Evolutionary conservation across 2,113 vertebrate species (phyloP).

Genomic region (Urocitellus parryii): DNA sequence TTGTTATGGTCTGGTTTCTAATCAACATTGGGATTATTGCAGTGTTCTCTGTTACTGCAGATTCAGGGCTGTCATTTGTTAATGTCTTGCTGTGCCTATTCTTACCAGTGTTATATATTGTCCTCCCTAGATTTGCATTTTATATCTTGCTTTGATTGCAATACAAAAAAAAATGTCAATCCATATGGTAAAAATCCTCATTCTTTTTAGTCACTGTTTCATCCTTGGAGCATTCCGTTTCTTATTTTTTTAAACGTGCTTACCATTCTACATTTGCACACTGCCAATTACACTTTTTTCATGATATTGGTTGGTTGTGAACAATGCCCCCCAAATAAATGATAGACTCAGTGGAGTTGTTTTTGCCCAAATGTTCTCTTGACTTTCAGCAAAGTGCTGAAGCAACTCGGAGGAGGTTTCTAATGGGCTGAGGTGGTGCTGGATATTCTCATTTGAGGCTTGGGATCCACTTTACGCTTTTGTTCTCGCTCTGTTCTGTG

Average conservation of each 20-base stretch:
- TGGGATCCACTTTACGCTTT: neutral
- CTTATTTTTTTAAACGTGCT: neutral
- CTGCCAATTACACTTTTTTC: neutral
- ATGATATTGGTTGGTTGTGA: slow-evolving; percentile 41
- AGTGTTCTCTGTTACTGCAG: neutral
- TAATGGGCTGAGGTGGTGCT: neutral
- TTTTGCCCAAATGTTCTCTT: slow-evolving; percentile 4
- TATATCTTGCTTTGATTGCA: neutral
- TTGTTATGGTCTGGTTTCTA: slow-evolving; percentile 14
- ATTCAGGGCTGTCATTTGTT: neutral
- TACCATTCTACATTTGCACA: neutral
- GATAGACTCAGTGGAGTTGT: neutral
- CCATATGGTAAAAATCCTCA: neutral
- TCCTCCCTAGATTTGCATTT: neutral
- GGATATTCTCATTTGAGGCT: neutral
- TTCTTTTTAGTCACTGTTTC: slow-evolving; percentile 26
- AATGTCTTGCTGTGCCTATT: neutral
- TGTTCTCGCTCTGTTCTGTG: neutral
- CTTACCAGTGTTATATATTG: neutral
- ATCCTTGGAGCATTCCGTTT: neutral
- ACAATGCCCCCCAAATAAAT: slow-evolving; percentile 11
- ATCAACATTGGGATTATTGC: neutral
- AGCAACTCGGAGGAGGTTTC: neutral
- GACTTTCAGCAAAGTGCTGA: neutral
- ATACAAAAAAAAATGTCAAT: neutral